Evolutionary conservation across 2,797 vertebrate genomes (phyloP).

Genomic region (Dallia pectoralis): DNA sequence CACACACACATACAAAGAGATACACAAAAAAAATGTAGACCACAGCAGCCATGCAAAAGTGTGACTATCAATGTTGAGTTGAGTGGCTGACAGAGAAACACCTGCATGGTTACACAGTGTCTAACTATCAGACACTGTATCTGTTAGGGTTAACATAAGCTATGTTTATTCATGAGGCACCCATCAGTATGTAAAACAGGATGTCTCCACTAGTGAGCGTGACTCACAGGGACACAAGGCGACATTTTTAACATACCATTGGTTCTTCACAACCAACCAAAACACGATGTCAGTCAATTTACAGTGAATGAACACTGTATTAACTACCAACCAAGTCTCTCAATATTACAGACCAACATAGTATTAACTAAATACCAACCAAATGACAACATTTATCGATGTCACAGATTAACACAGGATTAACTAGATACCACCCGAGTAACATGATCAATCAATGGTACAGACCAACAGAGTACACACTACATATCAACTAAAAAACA

Average conservation of each 20-base stretch:
- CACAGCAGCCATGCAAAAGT: constrained; percentile 52
- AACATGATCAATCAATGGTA: background rate
- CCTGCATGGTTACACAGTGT: constrained; percentile 49
- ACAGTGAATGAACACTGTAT: background rate
- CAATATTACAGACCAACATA: background rate
- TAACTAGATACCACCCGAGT: background rate
- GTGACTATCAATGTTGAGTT: constrained; percentile 17
- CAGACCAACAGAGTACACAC: background rate
- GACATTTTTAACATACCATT: constrained; percentile 50
- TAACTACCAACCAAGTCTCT: background rate
- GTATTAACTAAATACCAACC: background rate
- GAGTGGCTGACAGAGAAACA: constrained; percentile 53
- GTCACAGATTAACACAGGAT: background rate
- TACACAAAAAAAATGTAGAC: constrained; percentile 33
- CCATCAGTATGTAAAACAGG: constrained; percentile 59
- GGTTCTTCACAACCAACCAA: constrained; percentile 25
- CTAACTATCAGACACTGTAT: constrained; percentile 43
- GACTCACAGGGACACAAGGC: constrained; percentile 48
- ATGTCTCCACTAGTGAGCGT: constrained; percentile 56
- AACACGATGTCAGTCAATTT: constrained; percentile 11
- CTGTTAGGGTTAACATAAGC: constrained; percentile 59
- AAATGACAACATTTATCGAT: background rate
- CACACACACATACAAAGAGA: constrained; percentile 43
- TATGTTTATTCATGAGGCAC: constrained; percentile 69
- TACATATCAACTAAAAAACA: background rate